Percentiles rank a stretch among this genome's conserved stretches.
These are phyloP conservation scores for Myotis brandtii DNA, from an alignment of 2,113 vertebrate genomes.

Conservation along the genomic window DNA sequence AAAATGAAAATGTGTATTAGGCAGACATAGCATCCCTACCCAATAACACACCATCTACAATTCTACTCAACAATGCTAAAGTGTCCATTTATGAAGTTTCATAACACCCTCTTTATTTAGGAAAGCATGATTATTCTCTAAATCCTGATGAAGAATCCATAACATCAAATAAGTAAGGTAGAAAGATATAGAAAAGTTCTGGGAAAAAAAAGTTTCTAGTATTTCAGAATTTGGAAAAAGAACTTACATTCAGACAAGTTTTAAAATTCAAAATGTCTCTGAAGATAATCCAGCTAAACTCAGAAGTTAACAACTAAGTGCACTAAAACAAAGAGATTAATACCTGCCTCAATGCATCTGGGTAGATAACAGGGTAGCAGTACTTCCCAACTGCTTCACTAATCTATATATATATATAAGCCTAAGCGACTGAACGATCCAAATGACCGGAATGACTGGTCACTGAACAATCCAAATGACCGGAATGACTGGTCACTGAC, in stretches of 20 bases:
- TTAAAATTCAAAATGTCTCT: neutral
- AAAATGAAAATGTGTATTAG: conserved; percentile 45
- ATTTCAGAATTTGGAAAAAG: conserved; percentile 36
- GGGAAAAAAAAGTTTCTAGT: neutral
- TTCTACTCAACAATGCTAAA: neutral
- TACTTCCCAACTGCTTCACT: neutral
- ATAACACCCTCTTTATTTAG: neutral
- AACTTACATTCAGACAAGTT: conserved; percentile 1
- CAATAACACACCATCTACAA: neutral
- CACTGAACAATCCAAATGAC: no score
- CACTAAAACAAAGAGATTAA: neutral
- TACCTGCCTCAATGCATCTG: neutral
- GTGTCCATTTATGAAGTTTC: neutral
- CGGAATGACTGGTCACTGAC: no score
- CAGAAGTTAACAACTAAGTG: neutral
- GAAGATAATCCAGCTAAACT: neutral
- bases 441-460: no score
- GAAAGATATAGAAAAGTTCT: neutral
- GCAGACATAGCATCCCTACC: neutral
- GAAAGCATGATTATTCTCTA: neutral
- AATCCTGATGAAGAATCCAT: conserved; percentile 40
- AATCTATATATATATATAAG: no score
- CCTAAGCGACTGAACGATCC: no score
- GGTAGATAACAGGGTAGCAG: neutral
- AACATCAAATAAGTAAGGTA: neutral